phyloP scores from a whole-genome alignment of 2,888 invertebrate species.

The Synanthedon andrenaeformis region DNA sequence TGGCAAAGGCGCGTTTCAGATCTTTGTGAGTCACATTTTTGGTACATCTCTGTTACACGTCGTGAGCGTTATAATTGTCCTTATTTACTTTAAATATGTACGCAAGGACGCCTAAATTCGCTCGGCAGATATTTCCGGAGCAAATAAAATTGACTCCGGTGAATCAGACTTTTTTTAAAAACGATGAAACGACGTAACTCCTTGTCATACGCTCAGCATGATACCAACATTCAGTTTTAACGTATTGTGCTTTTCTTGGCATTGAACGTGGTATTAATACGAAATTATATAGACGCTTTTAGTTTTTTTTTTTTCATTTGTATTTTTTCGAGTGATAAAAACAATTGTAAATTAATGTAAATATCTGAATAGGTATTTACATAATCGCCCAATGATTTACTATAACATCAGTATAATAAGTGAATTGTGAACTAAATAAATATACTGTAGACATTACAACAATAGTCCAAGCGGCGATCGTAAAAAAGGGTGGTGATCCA shows the following conservation, averaged over 20 bases:
- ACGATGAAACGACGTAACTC: slow-evolving; percentile 45
- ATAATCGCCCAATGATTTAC: no score
- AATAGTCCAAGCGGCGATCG: no score
- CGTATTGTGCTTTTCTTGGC: slow-evolving; percentile 43
- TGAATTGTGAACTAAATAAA: no score
- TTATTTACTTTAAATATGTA: slow-evolving; percentile 43
- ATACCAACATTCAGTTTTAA: slow-evolving; percentile 44
- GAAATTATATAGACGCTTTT: no score
- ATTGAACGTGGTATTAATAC: slow-evolving; percentile 11
- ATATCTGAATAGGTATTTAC: no score
- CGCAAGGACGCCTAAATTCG: slow-evolving; percentile 64
- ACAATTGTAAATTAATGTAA: no score
- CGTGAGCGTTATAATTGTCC: slow-evolving; percentile 47
- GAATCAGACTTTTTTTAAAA: slow-evolving; percentile 55
- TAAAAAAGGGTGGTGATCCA: no score
- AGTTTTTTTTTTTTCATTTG: background rate
- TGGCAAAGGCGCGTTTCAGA: background rate
- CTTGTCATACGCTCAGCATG: slow-evolving; percentile 43
- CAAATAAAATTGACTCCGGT: slow-evolving; percentile 53
- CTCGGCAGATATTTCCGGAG: slow-evolving; percentile 57
- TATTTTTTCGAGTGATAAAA: background rate
- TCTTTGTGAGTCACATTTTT: slow-evolving; percentile 33
- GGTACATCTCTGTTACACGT: slow-evolving; percentile 29
- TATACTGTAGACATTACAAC: no score
- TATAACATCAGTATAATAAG: no score